phyloP scores from a whole-genome alignment of 2,113 vertebrate species.

The Neopipo cinnamomea region DNA sequence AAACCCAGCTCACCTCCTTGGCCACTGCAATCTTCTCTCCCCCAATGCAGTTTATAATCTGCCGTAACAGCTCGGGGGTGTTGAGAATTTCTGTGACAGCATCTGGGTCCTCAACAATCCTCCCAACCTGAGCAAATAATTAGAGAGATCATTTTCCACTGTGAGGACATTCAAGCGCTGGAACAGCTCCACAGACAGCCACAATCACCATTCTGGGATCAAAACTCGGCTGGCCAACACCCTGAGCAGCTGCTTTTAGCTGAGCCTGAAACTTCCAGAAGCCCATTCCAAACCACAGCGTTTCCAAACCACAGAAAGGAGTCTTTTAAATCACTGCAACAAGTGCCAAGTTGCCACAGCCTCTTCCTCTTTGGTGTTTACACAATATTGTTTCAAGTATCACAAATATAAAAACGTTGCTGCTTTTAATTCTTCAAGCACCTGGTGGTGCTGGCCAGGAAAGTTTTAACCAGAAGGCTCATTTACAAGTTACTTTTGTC shows the following conservation, averaged over 20 bases:
- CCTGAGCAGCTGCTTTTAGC: neutral
- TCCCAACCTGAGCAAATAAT: conserved; percentile 76
- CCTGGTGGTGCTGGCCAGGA: neutral
- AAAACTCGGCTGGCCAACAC: neutral
- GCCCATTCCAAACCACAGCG: neutral
- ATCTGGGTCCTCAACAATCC: conserved; percentile 81
- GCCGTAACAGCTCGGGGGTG: conserved; percentile 77
- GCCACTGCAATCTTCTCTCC: conserved; percentile 89
- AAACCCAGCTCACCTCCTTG: conserved; percentile 80
- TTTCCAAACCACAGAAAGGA: too few relatives aligned
- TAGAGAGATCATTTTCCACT: neutral
- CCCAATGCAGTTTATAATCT: conserved; percentile 84
- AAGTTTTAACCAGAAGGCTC: neutral
- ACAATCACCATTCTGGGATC: neutral
- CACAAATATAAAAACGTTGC: neutral
- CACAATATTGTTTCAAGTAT: fast-evolving
- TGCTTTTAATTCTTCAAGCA: neutral
- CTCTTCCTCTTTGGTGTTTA: neutral
- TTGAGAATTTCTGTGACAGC: conserved; percentile 81
- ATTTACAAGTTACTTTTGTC: neutral
- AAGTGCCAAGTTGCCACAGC: neutral
- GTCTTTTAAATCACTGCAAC: neutral
- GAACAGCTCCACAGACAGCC: neutral
- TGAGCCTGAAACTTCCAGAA: neutral
- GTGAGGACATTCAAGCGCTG: neutral